Evolutionary conservation across 2,888 invertebrate species (phyloP).

Genomic region (Morpho helenor): DNA sequence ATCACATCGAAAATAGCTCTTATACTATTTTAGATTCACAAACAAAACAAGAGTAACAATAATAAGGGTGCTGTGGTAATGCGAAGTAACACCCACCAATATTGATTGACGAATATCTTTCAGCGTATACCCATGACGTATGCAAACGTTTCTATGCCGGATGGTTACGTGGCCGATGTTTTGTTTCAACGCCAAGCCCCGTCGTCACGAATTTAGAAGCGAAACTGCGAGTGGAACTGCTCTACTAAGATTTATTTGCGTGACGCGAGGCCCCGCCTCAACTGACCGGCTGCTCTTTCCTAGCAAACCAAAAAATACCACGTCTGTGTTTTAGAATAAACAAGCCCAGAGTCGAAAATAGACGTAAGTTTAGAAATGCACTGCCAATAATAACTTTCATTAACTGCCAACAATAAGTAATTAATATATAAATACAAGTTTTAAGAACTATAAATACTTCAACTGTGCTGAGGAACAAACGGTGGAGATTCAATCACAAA

Average conservation of each 20-base stretch:
- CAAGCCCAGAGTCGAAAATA: conserved; percentile 46
- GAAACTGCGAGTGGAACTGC: conserved; percentile 42
- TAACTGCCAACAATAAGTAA: conserved; percentile 18
- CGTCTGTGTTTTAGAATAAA: conserved; percentile 42
- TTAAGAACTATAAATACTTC: neutral
- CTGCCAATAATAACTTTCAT: conserved; percentile 21
- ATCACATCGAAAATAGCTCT: conserved; percentile 9
- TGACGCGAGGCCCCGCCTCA: conserved; percentile 67
- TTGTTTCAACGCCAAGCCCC: conserved; percentile 35
- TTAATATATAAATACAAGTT: neutral
- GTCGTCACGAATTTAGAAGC: conserved; percentile 76
- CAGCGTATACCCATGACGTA: conserved; percentile 21
- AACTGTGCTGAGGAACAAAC: no score
- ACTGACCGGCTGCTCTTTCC: conserved; percentile 37
- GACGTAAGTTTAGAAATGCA: conserved; percentile 33
- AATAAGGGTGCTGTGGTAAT: conserved; percentile 16
- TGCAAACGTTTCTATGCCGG: conserved; percentile 10
- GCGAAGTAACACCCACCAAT: conserved; percentile 16
- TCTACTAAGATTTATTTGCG: conserved; percentile 44
- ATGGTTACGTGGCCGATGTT: conserved; percentile 39
- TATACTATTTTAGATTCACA: conserved; percentile 14
- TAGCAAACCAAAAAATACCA: conserved; percentile 50
- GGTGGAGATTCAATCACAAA: no score
- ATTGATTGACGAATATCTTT: conserved; percentile 21
- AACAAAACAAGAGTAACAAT: conserved; percentile 20